These are phyloP conservation scores for Zophobas morio DNA, from an alignment of 1,140 invertebrate genomes.

Conservation along the genomic window DNA sequence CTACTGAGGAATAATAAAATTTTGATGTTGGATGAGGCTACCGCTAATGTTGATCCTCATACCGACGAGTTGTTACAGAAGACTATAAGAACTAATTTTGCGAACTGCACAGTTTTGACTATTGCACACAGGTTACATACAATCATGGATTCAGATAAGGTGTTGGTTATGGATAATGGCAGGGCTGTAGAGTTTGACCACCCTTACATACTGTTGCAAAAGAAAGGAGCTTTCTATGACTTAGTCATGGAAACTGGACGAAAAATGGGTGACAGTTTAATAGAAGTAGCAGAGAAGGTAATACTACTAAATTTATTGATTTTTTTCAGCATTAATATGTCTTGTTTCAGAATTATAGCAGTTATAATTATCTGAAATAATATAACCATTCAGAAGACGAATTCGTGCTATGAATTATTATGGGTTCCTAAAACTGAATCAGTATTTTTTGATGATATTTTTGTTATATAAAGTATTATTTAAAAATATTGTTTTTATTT, in stretches of 20 bases:
- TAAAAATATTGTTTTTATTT: too few relatives aligned
- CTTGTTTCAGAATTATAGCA: slow-evolving; percentile 68
- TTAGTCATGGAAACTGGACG: slow-evolving; percentile 78
- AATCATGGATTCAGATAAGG: slow-evolving; percentile 65
- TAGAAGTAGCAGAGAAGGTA: slow-evolving; percentile 71
- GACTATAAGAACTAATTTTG: slow-evolving; percentile 75
- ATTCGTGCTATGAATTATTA: too few relatives aligned
- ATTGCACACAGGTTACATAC: slow-evolving; percentile 81
- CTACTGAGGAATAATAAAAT: slow-evolving; percentile 73
- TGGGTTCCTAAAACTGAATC: too few relatives aligned
- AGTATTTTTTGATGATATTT: too few relatives aligned
- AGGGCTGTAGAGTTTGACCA: slow-evolving; percentile 72
- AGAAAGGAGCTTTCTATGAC: slow-evolving; percentile 70
- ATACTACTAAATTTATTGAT: not conserved
- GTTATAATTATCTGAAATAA: too few relatives aligned
- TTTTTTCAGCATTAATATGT: slow-evolving; percentile 22
- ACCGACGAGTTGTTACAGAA: slow-evolving; percentile 72
- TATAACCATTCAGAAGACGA: slow-evolving; percentile 20
- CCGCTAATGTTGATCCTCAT: too few relatives aligned
- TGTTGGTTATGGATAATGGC: slow-evolving; percentile 70
- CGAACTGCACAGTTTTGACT: slow-evolving; percentile 79
- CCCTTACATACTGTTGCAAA: slow-evolving; percentile 73
- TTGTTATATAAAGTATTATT: too few relatives aligned
- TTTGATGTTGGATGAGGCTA: too few relatives aligned
- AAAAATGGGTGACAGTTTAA: slow-evolving; percentile 73